Evolutionary conservation across 2,888 invertebrate species (phyloP), one percentile per base, ranked within the genome.

Genomic region (Entomobrya proxima): DNA sequence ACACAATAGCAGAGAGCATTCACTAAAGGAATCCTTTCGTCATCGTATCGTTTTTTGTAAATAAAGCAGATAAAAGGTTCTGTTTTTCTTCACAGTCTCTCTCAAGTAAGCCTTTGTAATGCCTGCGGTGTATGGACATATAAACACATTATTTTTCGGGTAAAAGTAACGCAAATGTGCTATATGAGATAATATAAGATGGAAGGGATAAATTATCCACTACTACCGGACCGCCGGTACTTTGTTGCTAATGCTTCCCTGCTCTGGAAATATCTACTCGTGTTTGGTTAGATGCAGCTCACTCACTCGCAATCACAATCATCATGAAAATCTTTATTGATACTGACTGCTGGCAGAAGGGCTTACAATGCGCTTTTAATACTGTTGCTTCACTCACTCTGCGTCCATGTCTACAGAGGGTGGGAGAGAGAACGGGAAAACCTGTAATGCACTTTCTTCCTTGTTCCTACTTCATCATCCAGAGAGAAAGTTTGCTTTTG

Each of bases 251-350:
- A 58, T 58, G 64, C 64, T 64, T 18, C 27, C 18, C 13, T 55
- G 7, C 13, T 32, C 37, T 64, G 64, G 64, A 58, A 58, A 58
- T 58, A 67, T 72, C 72, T 21, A 72, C 44, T 37, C 18, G 6
- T 35, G 18, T 37, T 67, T 47, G 44, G 72, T 30, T 44, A 47
- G 24, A 47, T 78, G 47, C 64, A 78, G 78, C 67, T 47, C 64
- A 55, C 67, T 47, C 64, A 55, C 27, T 40, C 40, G 37, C 58
- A 40, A 35, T 37, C 40, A 24, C 64, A 67, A 69, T 80, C 80
- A 81, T 74, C 80, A 81, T 81, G 80, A 55, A 81, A 81, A 81
- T 81, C 80, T 69, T 72, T 81, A 81, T 69, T 72, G 69, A 55
- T 69, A 52, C 58, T 55, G 76, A 18, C 64, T 64, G n/a, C 35